phyloP scores from a whole-genome alignment of 2,888 invertebrate species.

The Drosophila picticornis region DNA sequence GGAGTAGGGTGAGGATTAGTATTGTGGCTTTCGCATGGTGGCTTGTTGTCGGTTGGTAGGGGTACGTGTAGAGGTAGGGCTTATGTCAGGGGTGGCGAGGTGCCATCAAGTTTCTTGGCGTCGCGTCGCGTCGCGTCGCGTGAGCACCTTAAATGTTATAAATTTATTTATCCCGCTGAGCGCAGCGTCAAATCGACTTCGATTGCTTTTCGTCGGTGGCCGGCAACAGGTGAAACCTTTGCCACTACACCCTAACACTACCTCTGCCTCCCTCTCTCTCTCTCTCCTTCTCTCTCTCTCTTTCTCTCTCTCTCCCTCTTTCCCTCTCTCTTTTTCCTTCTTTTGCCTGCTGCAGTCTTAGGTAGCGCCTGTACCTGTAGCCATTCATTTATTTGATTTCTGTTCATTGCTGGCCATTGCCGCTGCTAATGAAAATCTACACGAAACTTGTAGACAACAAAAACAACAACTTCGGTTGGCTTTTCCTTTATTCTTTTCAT shows the following conservation, averaged over 20 bases:
- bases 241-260: background rate
- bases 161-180: slow-evolving; percentile 75
- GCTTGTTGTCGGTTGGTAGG: background rate
- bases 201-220: slow-evolving; percentile 62
- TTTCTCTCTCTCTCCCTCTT: background rate
- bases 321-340: background rate
- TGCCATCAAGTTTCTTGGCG: slow-evolving; percentile 36
- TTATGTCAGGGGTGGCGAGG: background rate
- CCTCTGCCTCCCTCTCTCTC: background rate
- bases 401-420: slow-evolving; percentile 60
- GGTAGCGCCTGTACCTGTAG: slow-evolving; percentile 13
- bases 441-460: slow-evolving; percentile 68
- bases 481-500: slow-evolving; percentile 2
- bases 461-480: background rate
- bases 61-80: background rate
- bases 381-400: slow-evolving; percentile 69
- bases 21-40: slow-evolving; percentile 25
- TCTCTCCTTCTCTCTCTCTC: background rate
- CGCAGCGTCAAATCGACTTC: slow-evolving; percentile 67
- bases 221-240: slow-evolving; percentile 64
- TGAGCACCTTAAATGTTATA: slow-evolving; percentile 75
- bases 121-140: slow-evolving; percentile 57
- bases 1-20: slow-evolving; percentile 17
- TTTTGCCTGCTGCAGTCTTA: slow-evolving; percentile 6
- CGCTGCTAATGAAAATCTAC: slow-evolving; percentile 75